A percentile compares a stretch with the other conserved stretches of the same genome.
phyloP scores from a whole-genome alignment of 1,140 invertebrate species.

The Drosophila bocki region DNA sequence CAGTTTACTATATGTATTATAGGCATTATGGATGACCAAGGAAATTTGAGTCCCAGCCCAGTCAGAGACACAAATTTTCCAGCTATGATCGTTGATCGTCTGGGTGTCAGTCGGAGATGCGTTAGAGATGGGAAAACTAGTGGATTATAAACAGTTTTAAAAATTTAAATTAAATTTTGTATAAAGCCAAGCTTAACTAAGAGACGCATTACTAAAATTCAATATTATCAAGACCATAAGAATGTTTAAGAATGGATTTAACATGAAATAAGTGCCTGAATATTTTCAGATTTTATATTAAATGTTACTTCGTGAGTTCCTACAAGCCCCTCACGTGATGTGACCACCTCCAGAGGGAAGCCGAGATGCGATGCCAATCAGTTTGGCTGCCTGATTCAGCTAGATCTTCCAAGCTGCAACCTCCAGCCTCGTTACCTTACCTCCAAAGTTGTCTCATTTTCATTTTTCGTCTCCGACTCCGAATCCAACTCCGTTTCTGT shows the following conservation, averaged over 20 bases:
- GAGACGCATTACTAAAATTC: accelerated
- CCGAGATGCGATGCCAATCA: conserved; percentile 62
- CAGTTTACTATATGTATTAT: conserved; percentile 76
- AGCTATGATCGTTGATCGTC: conserved; percentile 52
- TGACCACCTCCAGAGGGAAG: conserved; percentile 23
- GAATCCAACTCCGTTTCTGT: not conserved
- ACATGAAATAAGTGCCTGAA: no score
- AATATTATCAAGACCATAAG: no score
- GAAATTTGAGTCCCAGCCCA: conserved; percentile 54
- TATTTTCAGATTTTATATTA: not conserved
- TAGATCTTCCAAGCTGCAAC: conserved; percentile 40
- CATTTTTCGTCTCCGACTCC: conserved; percentile 53
- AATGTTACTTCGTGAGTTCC: not conserved
- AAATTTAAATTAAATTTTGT: not conserved
- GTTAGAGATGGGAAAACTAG: conserved; percentile 28
- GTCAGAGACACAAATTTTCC: conserved; percentile 51
- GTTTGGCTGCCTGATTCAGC: conserved; percentile 39
- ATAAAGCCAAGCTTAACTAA: not conserved
- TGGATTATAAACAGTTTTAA: not conserved
- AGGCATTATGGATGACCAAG: conserved; percentile 42
- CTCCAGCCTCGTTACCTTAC: conserved; percentile 64
- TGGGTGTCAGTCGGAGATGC: conserved; percentile 10
- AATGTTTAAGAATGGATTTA: not conserved
- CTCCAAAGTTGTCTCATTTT: conserved; percentile 77
- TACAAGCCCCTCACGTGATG: conserved; percentile 32